Evolutionary conservation across 2,113 vertebrate species (phyloP), one percentile per base, ranked within the genome.

Genomic region (Phyllostomus discolor): DNA sequence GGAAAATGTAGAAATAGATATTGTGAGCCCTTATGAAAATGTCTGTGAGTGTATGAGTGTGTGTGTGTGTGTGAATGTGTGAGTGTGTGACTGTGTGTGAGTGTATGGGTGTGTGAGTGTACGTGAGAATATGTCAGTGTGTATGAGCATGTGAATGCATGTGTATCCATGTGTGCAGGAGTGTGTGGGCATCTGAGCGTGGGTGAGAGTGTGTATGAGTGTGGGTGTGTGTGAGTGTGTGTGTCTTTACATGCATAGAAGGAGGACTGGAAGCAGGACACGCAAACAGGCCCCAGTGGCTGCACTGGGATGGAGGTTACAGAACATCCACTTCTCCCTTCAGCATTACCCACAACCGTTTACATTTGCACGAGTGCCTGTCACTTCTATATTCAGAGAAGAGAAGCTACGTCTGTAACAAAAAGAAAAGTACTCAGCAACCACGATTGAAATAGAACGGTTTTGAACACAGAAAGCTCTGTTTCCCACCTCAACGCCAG

Each of bases 281-380:
- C 22, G 46, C 12, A n/a, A 57, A 59, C 24, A 50, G 24, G 43
- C 50, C 33, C 5, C 24, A 24, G 33, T 8, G 33, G 24, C 0
- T 41, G 22, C 10, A 15, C 2, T 3, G 8, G 11, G 4, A 22
- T 2, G 28, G 6, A 70, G 9, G 10, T 35, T n/a, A 69, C 1
- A 20, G 46, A 72, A 52, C 38, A 38, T 12, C 70, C 17, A 20
- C 64, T 38, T 46, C 62, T 73, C 69, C 43, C 66, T 83, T 75
- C 17, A 10, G 85, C 28, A 35, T 70, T 15, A 35, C 33, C 52
- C 35, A 67, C 35, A 67, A 22, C 33, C 5, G 2, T 72, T 73
- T n/a, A 76, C 19, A 46, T 41, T 15, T 80, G 38, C 12, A 50
- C 6, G 35, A 91, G n/a, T 19, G 67, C 33, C 15, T 85, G n/a